phyloP scores from a whole-genome alignment of 2,888 invertebrate genomes.

The Loripinus fragilis region DNA sequence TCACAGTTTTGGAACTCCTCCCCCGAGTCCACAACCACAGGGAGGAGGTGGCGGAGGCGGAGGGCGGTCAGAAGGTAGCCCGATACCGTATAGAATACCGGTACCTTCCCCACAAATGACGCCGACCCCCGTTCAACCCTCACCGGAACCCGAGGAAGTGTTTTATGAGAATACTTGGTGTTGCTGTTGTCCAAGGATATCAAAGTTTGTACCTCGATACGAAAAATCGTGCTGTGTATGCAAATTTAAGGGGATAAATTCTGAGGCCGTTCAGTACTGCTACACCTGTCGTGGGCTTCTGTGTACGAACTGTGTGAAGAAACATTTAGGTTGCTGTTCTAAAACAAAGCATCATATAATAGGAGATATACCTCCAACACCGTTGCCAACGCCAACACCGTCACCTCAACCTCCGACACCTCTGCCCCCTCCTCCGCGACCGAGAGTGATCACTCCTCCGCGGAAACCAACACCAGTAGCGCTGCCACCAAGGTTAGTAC shows the following conservation, averaged over 20 bases:
- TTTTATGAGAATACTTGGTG: too few relatives aligned
- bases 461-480: neutral
- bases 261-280: neutral
- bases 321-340: neutral
- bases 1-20: neutral
- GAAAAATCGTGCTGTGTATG: neutral
- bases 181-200: too few relatives aligned
- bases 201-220: too few relatives aligned
- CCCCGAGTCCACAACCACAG: neutral
- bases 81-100: too few relatives aligned
- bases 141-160: too few relatives aligned
- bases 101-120: too few relatives aligned
- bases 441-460: neutral
- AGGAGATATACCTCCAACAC: neutral
- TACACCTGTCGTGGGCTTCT: neutral
- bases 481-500: neutral
- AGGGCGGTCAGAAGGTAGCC: too few relatives aligned
- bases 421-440: neutral
- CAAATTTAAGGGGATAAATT: neutral
- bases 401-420: neutral
- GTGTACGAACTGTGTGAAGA: neutral
- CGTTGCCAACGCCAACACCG: neutral
- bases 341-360: neutral
- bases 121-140: too few relatives aligned
- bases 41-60: too few relatives aligned